Conservation (phyloP, 2,888 invertebrate species). For the Eupithecia dodoneata region DNA sequence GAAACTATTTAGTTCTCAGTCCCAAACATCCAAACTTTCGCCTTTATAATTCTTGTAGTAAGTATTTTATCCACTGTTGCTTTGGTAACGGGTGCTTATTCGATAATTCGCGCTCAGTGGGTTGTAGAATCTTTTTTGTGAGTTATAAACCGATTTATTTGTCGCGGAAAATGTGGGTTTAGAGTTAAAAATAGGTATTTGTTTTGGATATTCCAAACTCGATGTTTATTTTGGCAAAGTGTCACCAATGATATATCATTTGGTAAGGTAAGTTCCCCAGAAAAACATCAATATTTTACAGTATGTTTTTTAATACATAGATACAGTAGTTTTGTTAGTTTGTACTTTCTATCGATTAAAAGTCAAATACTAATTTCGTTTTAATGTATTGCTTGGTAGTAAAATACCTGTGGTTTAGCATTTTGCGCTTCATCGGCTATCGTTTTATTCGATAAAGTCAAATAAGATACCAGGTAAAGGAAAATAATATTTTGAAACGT, state of each 20-base stretch:
- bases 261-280: neutral
- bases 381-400: neutral
- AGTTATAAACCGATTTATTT: slow-evolving; percentile 3
- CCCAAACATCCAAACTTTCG: slow-evolving; percentile 28
- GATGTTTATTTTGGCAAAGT: neutral
- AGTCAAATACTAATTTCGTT: neutral
- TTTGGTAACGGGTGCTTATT: slow-evolving; percentile 7
- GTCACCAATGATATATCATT: neutral
- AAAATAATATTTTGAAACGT: slow-evolving; percentile 21
- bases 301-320: too few relatives aligned
- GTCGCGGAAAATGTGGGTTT: neutral
- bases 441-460: slow-evolving; percentile 28
- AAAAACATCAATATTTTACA: neutral
- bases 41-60: neutral
- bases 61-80: slow-evolving; percentile 5
- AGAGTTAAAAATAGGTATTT: neutral
- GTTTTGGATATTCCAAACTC: neutral
- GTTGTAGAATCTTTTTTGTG: slow-evolving; percentile 7
- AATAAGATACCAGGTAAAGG: neutral
- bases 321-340: too few relatives aligned
- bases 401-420: neutral
- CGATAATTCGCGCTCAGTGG: slow-evolving; percentile 11
- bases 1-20: too few relatives aligned
- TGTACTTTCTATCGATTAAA: too few relatives aligned
- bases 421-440: neutral